phyloP scores from a whole-genome alignment of 2,888 invertebrate genomes.

The Nudaria mundana region DNA sequence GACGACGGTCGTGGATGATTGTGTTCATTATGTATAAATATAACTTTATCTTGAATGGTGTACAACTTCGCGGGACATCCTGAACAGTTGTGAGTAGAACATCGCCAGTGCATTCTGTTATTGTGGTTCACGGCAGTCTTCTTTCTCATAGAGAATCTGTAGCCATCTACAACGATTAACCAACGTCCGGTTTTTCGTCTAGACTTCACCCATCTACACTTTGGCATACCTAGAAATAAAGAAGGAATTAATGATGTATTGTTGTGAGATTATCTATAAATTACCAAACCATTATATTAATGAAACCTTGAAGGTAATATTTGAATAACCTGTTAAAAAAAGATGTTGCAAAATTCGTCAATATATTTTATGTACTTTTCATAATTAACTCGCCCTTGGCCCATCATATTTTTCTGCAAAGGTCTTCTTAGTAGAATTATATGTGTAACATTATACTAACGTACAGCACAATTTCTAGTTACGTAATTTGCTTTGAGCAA shows the following conservation, averaged over 20 bases:
- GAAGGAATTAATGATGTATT: not conserved
- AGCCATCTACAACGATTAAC: constrained; percentile 15
- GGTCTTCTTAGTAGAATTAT: too few relatives aligned
- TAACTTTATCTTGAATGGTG: constrained; percentile 5
- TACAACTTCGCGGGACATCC: constrained; percentile 21
- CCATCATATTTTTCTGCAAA: too few relatives aligned
- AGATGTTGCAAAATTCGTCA: too few relatives aligned
- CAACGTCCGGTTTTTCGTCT: not conserved
- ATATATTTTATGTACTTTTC: too few relatives aligned
- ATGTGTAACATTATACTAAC: too few relatives aligned
- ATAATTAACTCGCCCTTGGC: too few relatives aligned
- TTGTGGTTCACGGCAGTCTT: constrained; percentile 4
- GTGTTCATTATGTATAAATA: constrained; percentile 2
- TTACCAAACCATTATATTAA: too few relatives aligned
- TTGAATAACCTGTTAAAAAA: too few relatives aligned
- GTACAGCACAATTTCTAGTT: too few relatives aligned
- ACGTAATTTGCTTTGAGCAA: too few relatives aligned
- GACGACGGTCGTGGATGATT: constrained; percentile 5
- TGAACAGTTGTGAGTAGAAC: constrained; percentile 31
- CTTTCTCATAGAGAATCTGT: constrained; percentile 17
- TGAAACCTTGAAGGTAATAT: too few relatives aligned
- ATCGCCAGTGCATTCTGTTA: constrained; percentile 27
- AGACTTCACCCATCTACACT: constrained; percentile 7
- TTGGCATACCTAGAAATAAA: constrained; percentile 5
- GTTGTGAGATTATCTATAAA: not conserved